Base-by-base conservation (phyloP, 2,888 invertebrate species). In the Tiliacea citrago region DNA sequence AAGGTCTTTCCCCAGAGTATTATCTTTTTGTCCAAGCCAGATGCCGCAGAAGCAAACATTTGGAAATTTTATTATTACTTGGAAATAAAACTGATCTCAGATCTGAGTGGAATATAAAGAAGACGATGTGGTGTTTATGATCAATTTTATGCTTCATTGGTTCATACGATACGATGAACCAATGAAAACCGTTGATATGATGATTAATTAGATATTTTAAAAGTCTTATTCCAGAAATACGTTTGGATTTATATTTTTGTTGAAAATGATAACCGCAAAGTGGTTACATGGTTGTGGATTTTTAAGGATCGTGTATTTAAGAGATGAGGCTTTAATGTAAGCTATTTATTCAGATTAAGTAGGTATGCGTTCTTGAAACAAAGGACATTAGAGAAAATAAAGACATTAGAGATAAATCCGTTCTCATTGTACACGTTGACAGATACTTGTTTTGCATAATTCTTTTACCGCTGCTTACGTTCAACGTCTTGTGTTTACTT, bases 1-100 rank as follows among this genome's bases (percentile, higher is more conserved):
- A 88, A 88, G 88, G 88, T 88, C 77, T 77, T 57, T 86, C 90
- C 88, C 92, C 65, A 51, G 88, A 86, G 90, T 72, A 79, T 81
- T 86, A 80, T 90, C 73, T 76, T 86, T 82, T 77, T 69, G 58
- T 61, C 62, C 66, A 39, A 57, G 39, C 35, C 81, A 77, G 82
- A 77, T 71, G 21, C 47, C 55, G 47, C 35, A 51, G 67, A 75
- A 61, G 74, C 74, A 73, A 85, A 81, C 58, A 67, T 77, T 84
- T 68, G 57, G 47, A 73, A 71, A 80, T 73, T 73, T 72, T 79
- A 71, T 75, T 79, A 77, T 68, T 69, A 60, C 60, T 58, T 51
- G 39, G 18, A 65, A 70, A 87, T 79, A 79, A 87, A 87, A 75
- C 75, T 70, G 79, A 84, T 82, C 70, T 78, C 49, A 68, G 42